Base-by-base conservation (phyloP, 2,797 vertebrate genomes). In the Xyrichtys novacula region DNA sequence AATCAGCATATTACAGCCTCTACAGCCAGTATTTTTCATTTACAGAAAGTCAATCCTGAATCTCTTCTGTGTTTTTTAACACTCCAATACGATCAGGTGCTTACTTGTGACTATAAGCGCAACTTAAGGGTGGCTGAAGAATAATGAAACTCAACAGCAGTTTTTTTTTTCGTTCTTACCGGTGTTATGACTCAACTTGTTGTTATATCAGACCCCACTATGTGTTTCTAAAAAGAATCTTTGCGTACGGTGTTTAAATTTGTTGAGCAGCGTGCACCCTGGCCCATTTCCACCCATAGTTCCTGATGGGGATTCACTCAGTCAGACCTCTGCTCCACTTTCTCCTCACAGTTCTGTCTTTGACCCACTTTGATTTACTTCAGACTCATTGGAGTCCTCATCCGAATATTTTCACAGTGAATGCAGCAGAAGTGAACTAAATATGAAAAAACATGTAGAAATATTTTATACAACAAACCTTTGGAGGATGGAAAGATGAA, bases 261-360 rank as follows among this genome's bases (percentile, higher is more conserved):
- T 90, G 83, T 86, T 81, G 87, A 92, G 80, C 91, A 92, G 92
- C 92, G 53, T 92, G 92, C 82, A 83, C 85, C 82, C 76, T 91
- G 88, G 86, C 90, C 90, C 90, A 91, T 52, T 91, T 91, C 83
- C 83, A 78, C 71, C 81, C 83, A 83, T 76, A 79, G 88, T 81
- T 85, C 79, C 76, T 84, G 71, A 85, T 64, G 74, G 77, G 87
- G 86, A 85, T 80, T 86, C 89, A 88, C 90, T 86, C 91, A 87
- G 89, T 88, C 79, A 88, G 91, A 85, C 80, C 70, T 74, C 85
- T 92, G 91, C 82, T 91, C 92, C 77, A 93, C 78, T 91, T 93
- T 85, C 76, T 80, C 61, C 62, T 77, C 79, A 74, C 75, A 83
- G 83, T 84, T 85, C 66, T 57, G 60, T 75, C 73, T 85, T 62